These are phyloP conservation scores for Camelus bactrianus DNA, from an alignment of 2,113 vertebrate genomes.

Conservation along the genomic window DNA sequence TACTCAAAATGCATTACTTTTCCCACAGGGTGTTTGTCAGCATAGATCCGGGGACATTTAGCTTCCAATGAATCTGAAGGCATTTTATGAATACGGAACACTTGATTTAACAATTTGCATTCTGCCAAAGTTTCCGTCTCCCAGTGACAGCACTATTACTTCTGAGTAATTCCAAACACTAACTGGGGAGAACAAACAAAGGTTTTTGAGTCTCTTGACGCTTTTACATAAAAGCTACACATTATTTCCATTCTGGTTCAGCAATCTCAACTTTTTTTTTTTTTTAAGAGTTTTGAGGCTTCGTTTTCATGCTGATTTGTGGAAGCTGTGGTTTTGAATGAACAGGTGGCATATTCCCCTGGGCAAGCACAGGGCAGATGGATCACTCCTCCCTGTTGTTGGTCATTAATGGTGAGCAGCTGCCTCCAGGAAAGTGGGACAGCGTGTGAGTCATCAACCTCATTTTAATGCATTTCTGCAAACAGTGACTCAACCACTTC, in stretches of 20 bases:
- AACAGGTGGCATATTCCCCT: constrained; percentile 76
- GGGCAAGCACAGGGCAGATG: constrained; percentile 60
- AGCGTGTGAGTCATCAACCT: constrained; percentile 35
- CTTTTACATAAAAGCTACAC: constrained; percentile 45
- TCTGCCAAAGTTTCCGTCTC: constrained; percentile 23
- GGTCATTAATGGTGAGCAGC: constrained; percentile 72
- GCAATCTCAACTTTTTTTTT: background rate
- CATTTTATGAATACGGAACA: constrained; percentile 30
- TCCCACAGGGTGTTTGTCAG: background rate
- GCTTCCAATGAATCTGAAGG: background rate
- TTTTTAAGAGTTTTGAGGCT: background rate
- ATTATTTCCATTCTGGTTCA: constrained; percentile 10
- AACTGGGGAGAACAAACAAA: constrained; percentile 16
- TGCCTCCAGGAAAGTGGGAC: constrained; percentile 64
- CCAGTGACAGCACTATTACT: background rate
- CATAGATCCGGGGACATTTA: background rate
- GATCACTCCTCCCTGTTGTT: constrained; percentile 60
- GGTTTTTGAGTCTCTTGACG: constrained; percentile 22
- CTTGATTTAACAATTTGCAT: background rate
- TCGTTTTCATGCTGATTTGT: constrained; percentile 9
- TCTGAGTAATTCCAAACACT: constrained; percentile 18
- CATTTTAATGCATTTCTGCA: constrained; percentile 24
- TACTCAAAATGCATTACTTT: background rate
- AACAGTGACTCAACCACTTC: constrained; percentile 42
- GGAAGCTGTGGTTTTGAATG: background rate